These are phyloP conservation scores for Orthosia incerta DNA, from an alignment of 2,888 invertebrate genomes.

Conservation along the genomic window DNA sequence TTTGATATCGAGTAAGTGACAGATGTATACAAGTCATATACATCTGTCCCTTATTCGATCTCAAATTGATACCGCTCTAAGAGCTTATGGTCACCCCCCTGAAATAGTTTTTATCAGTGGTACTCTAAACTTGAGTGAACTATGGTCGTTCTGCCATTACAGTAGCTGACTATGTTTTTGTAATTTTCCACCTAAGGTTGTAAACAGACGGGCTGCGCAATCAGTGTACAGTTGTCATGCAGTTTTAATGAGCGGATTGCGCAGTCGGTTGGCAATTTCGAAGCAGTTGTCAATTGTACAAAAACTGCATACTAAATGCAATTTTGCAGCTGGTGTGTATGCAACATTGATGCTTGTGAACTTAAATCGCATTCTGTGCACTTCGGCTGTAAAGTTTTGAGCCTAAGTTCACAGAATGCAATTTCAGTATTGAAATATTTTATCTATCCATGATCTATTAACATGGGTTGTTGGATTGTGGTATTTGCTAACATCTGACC, in stretches of 20 bases:
- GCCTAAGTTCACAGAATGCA: neutral
- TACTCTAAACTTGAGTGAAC: neutral
- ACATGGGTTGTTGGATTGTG: neutral
- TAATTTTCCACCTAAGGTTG: neutral
- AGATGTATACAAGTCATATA: too few relatives aligned
- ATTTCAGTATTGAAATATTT: neutral
- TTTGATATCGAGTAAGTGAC: too few relatives aligned
- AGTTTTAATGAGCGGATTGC: neutral
- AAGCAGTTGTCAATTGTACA: neutral
- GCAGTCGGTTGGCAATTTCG: neutral
- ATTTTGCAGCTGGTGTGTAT: neutral
- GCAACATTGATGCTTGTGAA: neutral
- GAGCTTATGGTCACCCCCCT: too few relatives aligned
- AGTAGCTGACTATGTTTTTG: neutral
- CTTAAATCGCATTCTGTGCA: too few relatives aligned
- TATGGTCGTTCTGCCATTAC: neutral
- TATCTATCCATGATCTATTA: neutral
- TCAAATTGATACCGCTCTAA: too few relatives aligned
- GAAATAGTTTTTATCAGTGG: neutral
- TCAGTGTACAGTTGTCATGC: neutral
- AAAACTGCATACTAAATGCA: neutral
- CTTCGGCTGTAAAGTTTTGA: neutral
- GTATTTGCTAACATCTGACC: neutral
- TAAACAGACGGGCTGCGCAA: neutral
- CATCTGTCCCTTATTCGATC: too few relatives aligned